Percentiles rank a stretch among this genome's conserved stretches.
These are phyloP conservation scores for Sylvicola fuscatus DNA, from an alignment of 2,888 invertebrate species.

Conservation along the genomic window DNA sequence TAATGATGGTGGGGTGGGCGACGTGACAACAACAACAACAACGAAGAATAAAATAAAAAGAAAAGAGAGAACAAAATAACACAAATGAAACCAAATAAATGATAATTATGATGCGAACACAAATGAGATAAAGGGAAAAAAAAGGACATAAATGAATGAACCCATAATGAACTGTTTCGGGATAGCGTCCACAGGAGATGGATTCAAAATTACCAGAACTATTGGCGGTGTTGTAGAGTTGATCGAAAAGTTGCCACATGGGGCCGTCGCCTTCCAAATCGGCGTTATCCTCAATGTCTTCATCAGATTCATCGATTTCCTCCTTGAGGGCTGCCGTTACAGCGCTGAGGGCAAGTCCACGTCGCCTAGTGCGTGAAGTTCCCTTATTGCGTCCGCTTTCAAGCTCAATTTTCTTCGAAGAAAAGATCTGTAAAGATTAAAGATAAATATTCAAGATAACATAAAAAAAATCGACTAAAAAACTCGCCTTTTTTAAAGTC, in stretches of 20 bases:
- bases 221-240: conserved; percentile 44
- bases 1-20: too few species aligned
- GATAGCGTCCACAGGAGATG: too few species aligned
- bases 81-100: too few species aligned
- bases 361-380: conserved; percentile 34
- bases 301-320: conserved; percentile 36
- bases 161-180: too few species aligned
- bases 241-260: conserved; percentile 78
- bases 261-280: conserved; percentile 46
- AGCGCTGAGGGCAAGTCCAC: conserved; percentile 38
- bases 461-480: conserved; percentile 5
- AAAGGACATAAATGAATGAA: too few species aligned
- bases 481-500: conserved; percentile 55
- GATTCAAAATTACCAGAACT: conserved; percentile 21
- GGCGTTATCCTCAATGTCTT: conserved; percentile 37
- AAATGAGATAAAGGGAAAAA: too few species aligned
- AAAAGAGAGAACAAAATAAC: conserved; percentile 6
- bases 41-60: conserved; percentile 6
- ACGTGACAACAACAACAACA: too few species aligned
- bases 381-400: conserved; percentile 41
- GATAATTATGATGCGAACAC: too few species aligned
- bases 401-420: conserved; percentile 46
- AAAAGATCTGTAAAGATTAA: conserved; percentile 30
- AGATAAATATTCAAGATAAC: background rate
- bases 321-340: conserved; percentile 29